Evolutionary conservation across 2,888 invertebrate genomes (phyloP).

Genomic region (Drosophila percnosoma): DNA sequence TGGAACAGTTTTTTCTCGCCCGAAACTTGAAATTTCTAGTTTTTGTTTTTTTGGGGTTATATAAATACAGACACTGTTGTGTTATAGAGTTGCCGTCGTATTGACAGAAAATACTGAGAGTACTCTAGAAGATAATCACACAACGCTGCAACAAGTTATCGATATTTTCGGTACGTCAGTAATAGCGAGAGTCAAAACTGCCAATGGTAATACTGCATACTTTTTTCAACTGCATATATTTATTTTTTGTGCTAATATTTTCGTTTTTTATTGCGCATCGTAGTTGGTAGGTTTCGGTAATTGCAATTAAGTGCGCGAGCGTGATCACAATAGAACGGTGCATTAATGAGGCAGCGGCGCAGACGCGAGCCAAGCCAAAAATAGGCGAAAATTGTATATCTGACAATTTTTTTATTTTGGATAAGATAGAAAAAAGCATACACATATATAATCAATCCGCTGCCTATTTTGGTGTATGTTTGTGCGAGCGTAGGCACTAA

Average conservation of each 20-base stretch:
- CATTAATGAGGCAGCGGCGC: constrained; percentile 44
- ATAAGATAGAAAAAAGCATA: neutral
- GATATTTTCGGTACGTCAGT: constrained; percentile 23
- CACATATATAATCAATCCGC: neutral
- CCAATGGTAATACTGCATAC: constrained; percentile 40
- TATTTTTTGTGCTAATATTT: constrained; percentile 9
- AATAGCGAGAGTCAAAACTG: constrained; percentile 43
- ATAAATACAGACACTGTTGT: constrained; percentile 50
- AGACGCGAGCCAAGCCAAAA: constrained; percentile 34
- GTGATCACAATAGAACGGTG: constrained; percentile 17
- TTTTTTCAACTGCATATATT: constrained; percentile 36
- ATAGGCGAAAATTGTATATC: constrained; percentile 33
- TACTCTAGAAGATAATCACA: constrained; percentile 22
- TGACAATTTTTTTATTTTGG: constrained; percentile 30
- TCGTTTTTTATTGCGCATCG: constrained; percentile 14
- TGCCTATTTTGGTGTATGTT: neutral
- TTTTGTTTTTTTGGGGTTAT: constrained; percentile 59
- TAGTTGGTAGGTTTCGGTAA: too few species aligned
- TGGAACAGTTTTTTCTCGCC: constrained; percentile 21
- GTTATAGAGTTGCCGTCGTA: constrained; percentile 30
- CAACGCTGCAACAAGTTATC: constrained; percentile 54
- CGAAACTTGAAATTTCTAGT: constrained; percentile 40
- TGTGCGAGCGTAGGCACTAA: constrained; percentile 10
- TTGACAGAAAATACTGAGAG: constrained; percentile 26
- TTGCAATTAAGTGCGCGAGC: constrained; percentile 15